Evolutionary conservation across 2,113 vertebrate species (phyloP), one percentile per base, ranked within the genome.

Genomic region (Poeciliopsis retropinna): DNA sequence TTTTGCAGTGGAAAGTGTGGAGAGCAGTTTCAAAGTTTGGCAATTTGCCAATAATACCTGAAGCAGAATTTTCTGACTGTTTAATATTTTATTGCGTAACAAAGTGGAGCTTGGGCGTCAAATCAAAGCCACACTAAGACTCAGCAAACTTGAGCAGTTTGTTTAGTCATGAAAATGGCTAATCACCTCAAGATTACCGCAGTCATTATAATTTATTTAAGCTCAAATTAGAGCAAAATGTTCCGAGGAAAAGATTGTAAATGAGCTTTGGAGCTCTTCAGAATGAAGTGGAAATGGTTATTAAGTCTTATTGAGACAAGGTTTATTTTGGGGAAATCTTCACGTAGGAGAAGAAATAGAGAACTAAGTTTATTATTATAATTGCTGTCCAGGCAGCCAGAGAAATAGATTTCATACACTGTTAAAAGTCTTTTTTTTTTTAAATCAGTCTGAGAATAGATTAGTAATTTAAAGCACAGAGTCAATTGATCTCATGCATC

Each of bases 391-490:
- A 69, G 66, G 29, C 57, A 57, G 68, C 37, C 61, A 77, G 73
- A 78, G 63, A 61, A 80, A 83, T 79, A 81, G 39, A 66, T 82
- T 81, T 82, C 64, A 77, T 31, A n/a, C 13, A 39, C 13, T 19
- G 51, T 12, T 27, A 17, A 7, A 84, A 70, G 64, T 82, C n/a
- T 80, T 74, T 74, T 72, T 90, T 67, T 37, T 37, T 11, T 11
- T 11, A 32, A 72, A 81, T 71, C 65, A 62, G 61, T 54, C 66
- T 83, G 67, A 85, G 71, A 78, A 82, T 64, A 75, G 82, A 87
- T 80, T n/a, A 19, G 54, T 68, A 31, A 67, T 73, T 83, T 68
- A 60, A 89, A 70, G 74, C 29, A 61, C 65, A 64, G 34, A 66
- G 11, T n/a, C 76, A 79, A 77, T 65, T 25, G 28, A 78, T 85